These are phyloP conservation scores for Jordanella pulchra DNA, from an alignment of 2,797 vertebrate species.

Conservation along the genomic window DNA sequence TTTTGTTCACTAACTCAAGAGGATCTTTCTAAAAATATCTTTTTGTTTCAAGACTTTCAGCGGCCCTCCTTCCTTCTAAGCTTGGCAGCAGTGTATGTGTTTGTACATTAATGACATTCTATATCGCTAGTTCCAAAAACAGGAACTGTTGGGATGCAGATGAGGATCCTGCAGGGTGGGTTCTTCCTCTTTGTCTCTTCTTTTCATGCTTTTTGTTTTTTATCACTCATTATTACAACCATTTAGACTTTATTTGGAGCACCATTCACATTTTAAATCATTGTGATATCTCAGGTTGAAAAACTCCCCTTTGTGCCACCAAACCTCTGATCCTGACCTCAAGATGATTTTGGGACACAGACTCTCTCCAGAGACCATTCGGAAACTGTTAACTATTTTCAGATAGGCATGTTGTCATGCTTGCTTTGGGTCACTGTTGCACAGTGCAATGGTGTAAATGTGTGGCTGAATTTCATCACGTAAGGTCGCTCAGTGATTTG, in stretches of 20 bases:
- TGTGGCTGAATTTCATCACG: slow-evolving; percentile 22
- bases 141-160: slow-evolving; percentile 78
- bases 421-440: slow-evolving; percentile 34
- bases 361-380: slow-evolving; percentile 40
- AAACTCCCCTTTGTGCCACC: slow-evolving; percentile 43
- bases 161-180: slow-evolving; percentile 77
- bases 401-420: slow-evolving; percentile 56
- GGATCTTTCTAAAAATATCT: slow-evolving; percentile 88
- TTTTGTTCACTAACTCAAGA: slow-evolving; percentile 84
- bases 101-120: slow-evolving; percentile 61
- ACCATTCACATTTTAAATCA: slow-evolving; percentile 20
- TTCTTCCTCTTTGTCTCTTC: slow-evolving; percentile 61
- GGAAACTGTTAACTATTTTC: slow-evolving; percentile 37
- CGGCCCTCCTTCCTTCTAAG: slow-evolving; percentile 81
- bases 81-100: slow-evolving; percentile 51
- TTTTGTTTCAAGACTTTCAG: slow-evolving; percentile 88
- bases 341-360: slow-evolving; percentile 33
- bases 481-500: slow-evolving; percentile 4
- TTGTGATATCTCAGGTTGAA: slow-evolving; percentile 26
- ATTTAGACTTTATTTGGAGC: slow-evolving; percentile 31
- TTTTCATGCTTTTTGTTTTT: slow-evolving; percentile 67
- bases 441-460: slow-evolving; percentile 11
- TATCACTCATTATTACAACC: slow-evolving; percentile 51
- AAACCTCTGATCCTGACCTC: slow-evolving; percentile 52
- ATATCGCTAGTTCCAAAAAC: slow-evolving; percentile 75